Evolutionary conservation across 64 coral and sea anemone species (phyloP).

Genomic region (Astreopora myriophthalma): DNA sequence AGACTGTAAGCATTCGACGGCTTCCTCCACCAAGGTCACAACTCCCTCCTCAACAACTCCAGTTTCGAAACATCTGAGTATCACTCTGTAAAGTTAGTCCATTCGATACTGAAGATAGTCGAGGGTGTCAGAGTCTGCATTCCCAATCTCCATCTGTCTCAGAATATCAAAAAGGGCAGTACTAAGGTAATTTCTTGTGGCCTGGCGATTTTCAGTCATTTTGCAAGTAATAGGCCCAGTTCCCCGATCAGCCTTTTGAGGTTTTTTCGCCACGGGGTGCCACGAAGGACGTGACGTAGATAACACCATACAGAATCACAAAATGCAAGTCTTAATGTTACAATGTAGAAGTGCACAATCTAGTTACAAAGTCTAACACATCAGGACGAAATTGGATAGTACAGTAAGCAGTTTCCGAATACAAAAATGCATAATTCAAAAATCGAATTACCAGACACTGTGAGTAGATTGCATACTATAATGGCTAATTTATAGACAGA

Average conservation of each 20-base stretch:
- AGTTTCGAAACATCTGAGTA: slow-evolving; percentile 5
- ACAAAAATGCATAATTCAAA: no score
- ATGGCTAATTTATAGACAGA: no score
- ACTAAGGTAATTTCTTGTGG: background rate
- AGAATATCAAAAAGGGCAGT: background rate
- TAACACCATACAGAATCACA: no score
- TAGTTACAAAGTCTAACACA: no score
- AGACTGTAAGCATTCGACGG: background rate
- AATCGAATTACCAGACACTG: no score
- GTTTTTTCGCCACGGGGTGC: no score
- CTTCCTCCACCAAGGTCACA: background rate
- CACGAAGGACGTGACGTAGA: no score
- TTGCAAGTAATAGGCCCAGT: background rate
- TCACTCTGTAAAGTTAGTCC: background rate
- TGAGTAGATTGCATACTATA: no score
- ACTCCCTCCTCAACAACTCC: background rate
- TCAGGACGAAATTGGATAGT: no score
- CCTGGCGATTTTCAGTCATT: background rate
- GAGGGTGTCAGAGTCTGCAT: background rate
- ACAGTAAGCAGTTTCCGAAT: no score
- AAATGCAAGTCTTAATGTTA: no score
- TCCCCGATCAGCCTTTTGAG: background rate
- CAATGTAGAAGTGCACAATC: no score
- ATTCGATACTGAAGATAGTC: slow-evolving; percentile 1
- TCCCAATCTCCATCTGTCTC: background rate